phyloP scores from a whole-genome alignment of 1,140 invertebrate genomes.

The Chrysoperla carnea region DNA sequence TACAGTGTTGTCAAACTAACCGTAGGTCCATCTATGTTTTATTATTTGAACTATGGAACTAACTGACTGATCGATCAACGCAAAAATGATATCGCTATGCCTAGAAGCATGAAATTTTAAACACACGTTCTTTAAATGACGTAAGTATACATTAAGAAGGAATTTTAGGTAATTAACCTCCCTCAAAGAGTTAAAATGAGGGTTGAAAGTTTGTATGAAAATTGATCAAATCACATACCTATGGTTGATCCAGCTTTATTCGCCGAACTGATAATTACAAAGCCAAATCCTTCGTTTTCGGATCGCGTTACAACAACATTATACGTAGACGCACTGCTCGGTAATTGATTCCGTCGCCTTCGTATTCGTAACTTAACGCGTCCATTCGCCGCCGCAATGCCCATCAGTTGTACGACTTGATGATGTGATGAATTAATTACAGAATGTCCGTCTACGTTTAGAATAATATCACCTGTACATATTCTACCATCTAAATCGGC shows the following conservation, averaged over 20 bases:
- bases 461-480: slow-evolving; percentile 75
- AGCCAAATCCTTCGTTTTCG: slow-evolving; percentile 95
- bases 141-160: too few species aligned
- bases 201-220: too few species aligned
- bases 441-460: slow-evolving; percentile 66
- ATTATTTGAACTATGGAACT: too few species aligned
- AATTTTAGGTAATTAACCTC: too few species aligned
- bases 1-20: too few species aligned
- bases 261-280: slow-evolving; percentile 94
- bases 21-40: too few species aligned
- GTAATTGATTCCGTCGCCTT: slow-evolving; percentile 23
- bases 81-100: too few species aligned
- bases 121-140: too few species aligned
- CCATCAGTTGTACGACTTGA: slow-evolving; percentile 78
- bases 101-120: too few species aligned
- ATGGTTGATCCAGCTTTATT: slow-evolving; percentile 87
- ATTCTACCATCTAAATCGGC: slow-evolving; percentile 77
- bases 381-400: slow-evolving; percentile 58
- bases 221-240: too few species aligned
- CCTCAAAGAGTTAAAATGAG: too few species aligned
- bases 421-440: slow-evolving; percentile 79
- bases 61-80: too few species aligned
- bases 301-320: slow-evolving; percentile 76
- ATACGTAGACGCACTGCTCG: slow-evolving; percentile 44
- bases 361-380: slow-evolving; percentile 55